phyloP scores from a whole-genome alignment of 1,140 invertebrate genomes.

The Pararge aegeria region DNA sequence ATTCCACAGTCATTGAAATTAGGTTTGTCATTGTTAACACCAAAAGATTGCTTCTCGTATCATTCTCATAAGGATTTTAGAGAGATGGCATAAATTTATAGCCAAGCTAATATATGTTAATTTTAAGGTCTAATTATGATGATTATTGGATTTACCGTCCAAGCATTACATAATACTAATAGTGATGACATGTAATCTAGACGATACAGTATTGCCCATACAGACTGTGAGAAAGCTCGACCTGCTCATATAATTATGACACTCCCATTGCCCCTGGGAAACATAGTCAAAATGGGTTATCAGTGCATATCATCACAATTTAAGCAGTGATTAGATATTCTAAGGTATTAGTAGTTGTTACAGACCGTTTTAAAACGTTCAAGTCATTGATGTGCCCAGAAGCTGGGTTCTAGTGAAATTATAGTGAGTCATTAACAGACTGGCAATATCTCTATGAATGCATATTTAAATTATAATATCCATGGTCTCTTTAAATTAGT shows the following conservation, averaged over 20 bases:
- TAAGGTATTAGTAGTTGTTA: slow-evolving; percentile 80
- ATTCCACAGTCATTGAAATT: slow-evolving; percentile 77
- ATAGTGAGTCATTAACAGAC: slow-evolving; percentile 76
- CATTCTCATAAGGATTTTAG: slow-evolving; percentile 66
- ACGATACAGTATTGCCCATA: slow-evolving; percentile 60
- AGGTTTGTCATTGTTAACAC: slow-evolving; percentile 67
- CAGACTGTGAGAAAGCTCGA: slow-evolving; percentile 57
- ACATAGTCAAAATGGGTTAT: slow-evolving; percentile 70
- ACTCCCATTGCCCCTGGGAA: slow-evolving; percentile 57
- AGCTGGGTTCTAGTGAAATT: slow-evolving; percentile 77
- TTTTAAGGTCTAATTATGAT: slow-evolving; percentile 73
- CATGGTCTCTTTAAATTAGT: slow-evolving; percentile 75
- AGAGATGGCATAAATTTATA: slow-evolving; percentile 77
- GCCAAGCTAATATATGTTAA: slow-evolving; percentile 71
- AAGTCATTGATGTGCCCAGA: slow-evolving; percentile 74
- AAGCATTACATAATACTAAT: slow-evolving; percentile 68
- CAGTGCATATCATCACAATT: slow-evolving; percentile 79
- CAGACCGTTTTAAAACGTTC: slow-evolving; percentile 72
- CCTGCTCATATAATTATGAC: slow-evolving; percentile 56
- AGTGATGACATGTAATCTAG: slow-evolving; percentile 69
- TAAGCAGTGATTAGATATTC: slow-evolving; percentile 76
- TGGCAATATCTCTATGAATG: slow-evolving; percentile 77
- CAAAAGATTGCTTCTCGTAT: slow-evolving; percentile 75
- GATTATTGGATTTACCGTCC: slow-evolving; percentile 77
- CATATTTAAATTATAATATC: slow-evolving; percentile 76